Conservation (phyloP, 2,113 vertebrate genomes). For the Lepus americanus region DNA sequence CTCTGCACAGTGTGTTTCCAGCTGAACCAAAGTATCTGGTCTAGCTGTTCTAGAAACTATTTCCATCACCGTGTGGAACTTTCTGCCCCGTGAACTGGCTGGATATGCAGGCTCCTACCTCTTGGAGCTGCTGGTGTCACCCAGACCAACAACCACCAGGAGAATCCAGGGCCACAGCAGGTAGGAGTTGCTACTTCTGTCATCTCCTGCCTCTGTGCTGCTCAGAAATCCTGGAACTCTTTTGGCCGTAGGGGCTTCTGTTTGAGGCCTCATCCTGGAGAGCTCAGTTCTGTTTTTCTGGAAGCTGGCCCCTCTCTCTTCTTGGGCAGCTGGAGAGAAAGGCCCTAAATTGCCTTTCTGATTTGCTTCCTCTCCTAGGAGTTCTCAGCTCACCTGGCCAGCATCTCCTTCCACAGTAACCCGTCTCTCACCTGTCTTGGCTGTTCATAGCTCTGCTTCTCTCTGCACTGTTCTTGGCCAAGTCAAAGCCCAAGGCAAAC, state of each 20-base stretch:
- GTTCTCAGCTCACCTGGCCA: background rate
- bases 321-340: background rate
- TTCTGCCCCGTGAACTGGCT: background rate
- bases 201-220: background rate
- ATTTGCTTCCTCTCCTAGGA: background rate
- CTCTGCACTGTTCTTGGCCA: background rate
- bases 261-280: background rate
- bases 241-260: too few species aligned
- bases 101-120: background rate
- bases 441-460: background rate
- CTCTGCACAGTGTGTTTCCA: background rate
- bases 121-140: background rate
- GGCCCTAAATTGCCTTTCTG: background rate
- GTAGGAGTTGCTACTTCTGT: background rate
- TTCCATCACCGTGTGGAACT: background rate
- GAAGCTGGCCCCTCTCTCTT: background rate
- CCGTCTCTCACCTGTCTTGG: background rate
- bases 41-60: conserved; percentile 7
- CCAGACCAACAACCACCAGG: background rate
- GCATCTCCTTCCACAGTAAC: background rate
- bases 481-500: conserved; percentile 17
- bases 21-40: background rate
- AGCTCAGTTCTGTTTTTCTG: background rate
- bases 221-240: background rate
- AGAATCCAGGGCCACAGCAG: background rate